Conservation (phyloP, 2,888 invertebrate genomes). For the Spisula subtruncata region DNA sequence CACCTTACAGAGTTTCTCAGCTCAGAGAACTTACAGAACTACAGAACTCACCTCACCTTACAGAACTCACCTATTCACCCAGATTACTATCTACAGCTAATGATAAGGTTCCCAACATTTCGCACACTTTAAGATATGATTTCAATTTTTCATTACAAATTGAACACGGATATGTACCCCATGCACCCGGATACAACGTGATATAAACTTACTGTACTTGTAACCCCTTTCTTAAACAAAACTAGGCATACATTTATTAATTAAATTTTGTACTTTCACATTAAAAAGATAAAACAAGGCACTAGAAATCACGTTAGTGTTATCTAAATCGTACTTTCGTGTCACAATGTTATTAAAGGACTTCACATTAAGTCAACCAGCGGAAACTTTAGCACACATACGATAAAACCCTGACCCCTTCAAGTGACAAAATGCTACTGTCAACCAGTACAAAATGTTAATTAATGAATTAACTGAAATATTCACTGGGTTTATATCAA, state of each 20-base stretch:
- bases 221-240: not conserved
- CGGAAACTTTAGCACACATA: not conserved
- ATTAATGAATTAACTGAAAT: slow-evolving; percentile 9
- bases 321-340: not conserved
- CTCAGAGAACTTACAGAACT: too few relatives aligned
- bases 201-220: not conserved
- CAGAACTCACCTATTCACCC: not conserved
- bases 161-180: not conserved
- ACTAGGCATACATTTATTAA: not conserved
- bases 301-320: not conserved
- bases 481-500: not conserved
- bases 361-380: not conserved
- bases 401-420: not conserved
- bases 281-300: not conserved
- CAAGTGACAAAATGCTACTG: not conserved
- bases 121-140: not conserved
- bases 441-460: slow-evolving; percentile 2
- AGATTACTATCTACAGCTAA: not conserved
- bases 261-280: not conserved
- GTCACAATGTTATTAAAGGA: not conserved
- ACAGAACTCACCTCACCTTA: too few relatives aligned
- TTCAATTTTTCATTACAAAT: not conserved
- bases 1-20: too few relatives aligned
- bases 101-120: not conserved
- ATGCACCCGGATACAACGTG: not conserved